These are phyloP conservation scores for Pseudochromis fuscus DNA, from an alignment of 2,797 vertebrate species.

Conservation along the genomic window DNA sequence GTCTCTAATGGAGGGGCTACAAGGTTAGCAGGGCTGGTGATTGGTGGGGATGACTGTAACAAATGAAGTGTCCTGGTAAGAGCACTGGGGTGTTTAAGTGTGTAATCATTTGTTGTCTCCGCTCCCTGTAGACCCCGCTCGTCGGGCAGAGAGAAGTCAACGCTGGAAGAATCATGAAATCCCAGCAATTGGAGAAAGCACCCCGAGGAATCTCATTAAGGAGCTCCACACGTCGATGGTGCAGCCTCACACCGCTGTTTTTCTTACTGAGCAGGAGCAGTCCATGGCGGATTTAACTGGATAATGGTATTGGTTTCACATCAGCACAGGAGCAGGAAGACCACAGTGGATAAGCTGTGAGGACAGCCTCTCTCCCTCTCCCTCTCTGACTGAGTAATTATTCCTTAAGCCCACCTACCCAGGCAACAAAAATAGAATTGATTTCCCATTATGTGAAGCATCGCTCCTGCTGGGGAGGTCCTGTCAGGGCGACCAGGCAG, in stretches of 20 bases:
- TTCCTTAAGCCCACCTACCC: slow-evolving; percentile 81
- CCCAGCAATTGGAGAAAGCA: slow-evolving; percentile 66
- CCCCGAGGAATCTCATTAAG: slow-evolving; percentile 81
- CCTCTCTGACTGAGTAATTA: slow-evolving; percentile 77
- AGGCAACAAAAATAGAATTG: slow-evolving; percentile 82
- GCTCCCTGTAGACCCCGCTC: slow-evolving; percentile 65
- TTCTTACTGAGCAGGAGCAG: slow-evolving; percentile 60
- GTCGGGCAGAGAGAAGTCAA: slow-evolving; percentile 59
- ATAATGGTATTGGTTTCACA: slow-evolving; percentile 87
- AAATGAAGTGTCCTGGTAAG: slow-evolving; percentile 72
- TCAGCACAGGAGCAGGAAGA: slow-evolving; percentile 77
- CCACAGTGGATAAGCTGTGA: slow-evolving; percentile 73
- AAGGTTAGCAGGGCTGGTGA: not conserved
- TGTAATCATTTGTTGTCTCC: slow-evolving; percentile 77
- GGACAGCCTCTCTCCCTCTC: slow-evolving; percentile 56
- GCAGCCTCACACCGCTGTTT: slow-evolving; percentile 68
- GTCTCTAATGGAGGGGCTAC: slow-evolving; percentile 1
- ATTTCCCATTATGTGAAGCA: slow-evolving; percentile 83
- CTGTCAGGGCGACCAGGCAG: slow-evolving; percentile 67
- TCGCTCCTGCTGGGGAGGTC: slow-evolving; percentile 73
- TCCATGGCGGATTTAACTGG: slow-evolving; percentile 76
- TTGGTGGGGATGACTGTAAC: slow-evolving; percentile 41
- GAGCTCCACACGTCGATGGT: slow-evolving; percentile 72
- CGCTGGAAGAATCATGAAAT: slow-evolving; percentile 75
- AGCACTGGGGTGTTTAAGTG: slow-evolving; percentile 74